Conservation (phyloP, 1,140 invertebrate species). For the Caenorhabditis tropicalis region DNA sequence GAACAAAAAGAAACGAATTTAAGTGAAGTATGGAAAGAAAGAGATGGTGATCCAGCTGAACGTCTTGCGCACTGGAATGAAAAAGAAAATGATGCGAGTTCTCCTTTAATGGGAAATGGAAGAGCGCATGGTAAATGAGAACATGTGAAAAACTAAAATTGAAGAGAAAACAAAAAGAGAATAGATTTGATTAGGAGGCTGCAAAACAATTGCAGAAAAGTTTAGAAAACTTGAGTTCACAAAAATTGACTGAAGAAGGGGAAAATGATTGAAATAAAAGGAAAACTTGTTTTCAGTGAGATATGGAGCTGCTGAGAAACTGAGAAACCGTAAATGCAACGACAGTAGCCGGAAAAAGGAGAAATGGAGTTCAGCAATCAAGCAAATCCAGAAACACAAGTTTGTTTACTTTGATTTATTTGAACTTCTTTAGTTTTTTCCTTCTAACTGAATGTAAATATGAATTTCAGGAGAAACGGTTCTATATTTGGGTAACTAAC, state of each 20-base stretch:
- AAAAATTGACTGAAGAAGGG: too few species aligned
- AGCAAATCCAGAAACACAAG: slow-evolving; percentile 64
- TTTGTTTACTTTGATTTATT: slow-evolving; percentile 28
- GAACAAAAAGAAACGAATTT: slow-evolving; percentile 13
- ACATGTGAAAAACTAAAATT: slow-evolving; percentile 2
- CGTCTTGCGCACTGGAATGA: slow-evolving; percentile 65
- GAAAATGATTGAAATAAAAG: too few species aligned
- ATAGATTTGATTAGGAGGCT: neutral
- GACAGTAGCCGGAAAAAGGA: slow-evolving; percentile 22
- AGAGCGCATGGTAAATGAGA: slow-evolving; percentile 28
- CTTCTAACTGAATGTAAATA: neutral
- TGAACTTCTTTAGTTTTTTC: neutral
- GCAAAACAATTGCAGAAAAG: neutral
- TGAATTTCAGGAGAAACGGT: slow-evolving; percentile 2
- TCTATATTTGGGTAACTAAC: slow-evolving; percentile 30
- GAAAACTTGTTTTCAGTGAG: neutral
- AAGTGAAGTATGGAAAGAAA: slow-evolving; percentile 46
- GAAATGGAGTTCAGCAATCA: slow-evolving; percentile 56
- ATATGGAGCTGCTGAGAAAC: neutral
- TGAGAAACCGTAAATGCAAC: slow-evolving; percentile 13
- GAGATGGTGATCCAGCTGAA: slow-evolving; percentile 61
- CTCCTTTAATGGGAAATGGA: slow-evolving; percentile 37
- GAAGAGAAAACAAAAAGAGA: neutral
- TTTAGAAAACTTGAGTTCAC: too few species aligned
- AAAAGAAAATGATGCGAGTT: slow-evolving; percentile 50